phyloP scores from a whole-genome alignment of 2,113 vertebrate species.

The Daphoenositta chrysoptera region DNA sequence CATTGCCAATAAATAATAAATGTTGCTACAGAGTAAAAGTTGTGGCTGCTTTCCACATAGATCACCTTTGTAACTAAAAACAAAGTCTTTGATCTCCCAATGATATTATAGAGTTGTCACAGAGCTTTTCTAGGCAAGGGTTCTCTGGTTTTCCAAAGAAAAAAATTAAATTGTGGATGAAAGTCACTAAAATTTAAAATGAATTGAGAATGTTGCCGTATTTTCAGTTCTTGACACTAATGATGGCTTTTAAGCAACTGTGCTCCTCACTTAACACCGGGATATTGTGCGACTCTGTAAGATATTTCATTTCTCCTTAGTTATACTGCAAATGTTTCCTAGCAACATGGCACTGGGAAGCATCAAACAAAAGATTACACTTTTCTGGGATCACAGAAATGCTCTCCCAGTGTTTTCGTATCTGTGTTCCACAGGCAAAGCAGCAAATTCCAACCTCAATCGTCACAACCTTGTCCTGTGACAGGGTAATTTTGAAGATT shows the following conservation, averaged over 20 bases:
- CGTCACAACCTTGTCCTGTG: rapidly evolving
- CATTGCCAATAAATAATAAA: not conserved
- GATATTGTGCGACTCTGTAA: not conserved
- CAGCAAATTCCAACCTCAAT: not conserved
- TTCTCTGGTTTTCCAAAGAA: not conserved
- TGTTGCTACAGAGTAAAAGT: not conserved
- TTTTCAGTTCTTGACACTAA: not conserved
- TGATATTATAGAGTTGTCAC: not conserved
- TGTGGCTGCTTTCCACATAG: not conserved
- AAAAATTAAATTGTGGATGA: not conserved
- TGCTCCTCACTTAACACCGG: not conserved
- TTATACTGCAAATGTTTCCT: not conserved
- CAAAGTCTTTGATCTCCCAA: not conserved
- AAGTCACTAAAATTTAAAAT: not conserved
- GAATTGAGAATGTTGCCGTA: not conserved
- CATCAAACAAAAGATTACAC: not conserved
- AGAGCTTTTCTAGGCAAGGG: not conserved
- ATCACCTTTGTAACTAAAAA: not conserved
- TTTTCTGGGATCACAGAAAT: not conserved
- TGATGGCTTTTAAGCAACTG: not conserved
- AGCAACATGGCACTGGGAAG: not conserved
- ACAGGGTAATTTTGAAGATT: not conserved
- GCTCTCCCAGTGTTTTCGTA: not conserved
- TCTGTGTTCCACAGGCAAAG: not conserved
- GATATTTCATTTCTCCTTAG: not conserved